Base-by-base conservation (phyloP, 2,113 vertebrate genomes). In the Amblyornis subalaris region DNA sequence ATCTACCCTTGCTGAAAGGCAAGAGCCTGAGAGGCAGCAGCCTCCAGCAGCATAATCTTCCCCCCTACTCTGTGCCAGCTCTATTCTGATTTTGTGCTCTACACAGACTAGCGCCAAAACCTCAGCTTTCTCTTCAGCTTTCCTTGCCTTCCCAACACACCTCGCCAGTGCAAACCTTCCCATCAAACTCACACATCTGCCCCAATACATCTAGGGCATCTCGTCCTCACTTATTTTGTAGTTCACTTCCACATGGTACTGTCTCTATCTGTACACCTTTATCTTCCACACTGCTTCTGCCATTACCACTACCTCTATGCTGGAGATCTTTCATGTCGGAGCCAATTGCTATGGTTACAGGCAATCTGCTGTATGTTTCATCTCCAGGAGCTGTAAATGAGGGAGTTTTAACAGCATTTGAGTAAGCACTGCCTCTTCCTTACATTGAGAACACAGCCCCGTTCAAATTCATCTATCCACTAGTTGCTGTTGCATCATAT, bases 301-400 rank as follows among this genome's bases (percentile, higher is more conserved):
- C 94, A 95, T 95, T 96, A 94, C 95, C 89, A 89, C 94, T 96
- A 94, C 91, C 89, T 96, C 96, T 95, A 2, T 82, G 91, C 93
- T 96, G 93, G 95, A 96, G 80, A 92, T 96, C 95, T 96, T 96
- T 96, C 96, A 94, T 93, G 93, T 95, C 58, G 0, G 66, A 94
- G 95, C 94, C 96, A 96, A 96, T 96, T 96, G 93, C 96, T 96
- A 96, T 96, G 96, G 96, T 96, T 96, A 96, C 96, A 96, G 89
- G 86, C 94, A 96, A 96, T 96, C 94, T 95, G 94, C 94, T 96
- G 91, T 81, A 96, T 82, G 91, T 92, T 95, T 93, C 96, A 96
- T 96, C 96, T 96, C 93, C 94, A 96, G 95, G 94, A 96, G 93
- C 95, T 94, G 93, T 85, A 96, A 96, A 96, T 95, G 96, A 95